Conservation (phyloP, 2,113 vertebrate species). For the Poeciliopsis retropinna region DNA sequence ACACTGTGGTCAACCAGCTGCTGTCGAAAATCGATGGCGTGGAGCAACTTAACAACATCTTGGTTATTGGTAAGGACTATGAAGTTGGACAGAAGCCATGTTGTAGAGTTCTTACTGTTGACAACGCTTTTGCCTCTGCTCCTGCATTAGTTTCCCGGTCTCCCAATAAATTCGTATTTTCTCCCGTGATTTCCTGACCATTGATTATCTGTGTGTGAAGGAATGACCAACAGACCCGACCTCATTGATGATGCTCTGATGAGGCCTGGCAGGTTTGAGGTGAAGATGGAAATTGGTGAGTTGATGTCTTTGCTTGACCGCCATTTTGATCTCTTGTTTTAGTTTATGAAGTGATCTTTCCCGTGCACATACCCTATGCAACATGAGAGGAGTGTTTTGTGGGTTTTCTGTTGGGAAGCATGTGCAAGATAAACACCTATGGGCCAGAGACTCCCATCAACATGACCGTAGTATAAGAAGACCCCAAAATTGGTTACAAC, state of each 20-base stretch:
- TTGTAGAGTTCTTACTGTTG: too few relatives aligned
- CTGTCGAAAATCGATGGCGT: slow-evolving; percentile 98
- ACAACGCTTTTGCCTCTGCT: too few relatives aligned
- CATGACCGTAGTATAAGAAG: too few relatives aligned
- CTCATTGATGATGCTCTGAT: slow-evolving; percentile 97
- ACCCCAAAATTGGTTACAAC: not conserved
- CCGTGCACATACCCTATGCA: not conserved
- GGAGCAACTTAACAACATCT: slow-evolving; percentile 98
- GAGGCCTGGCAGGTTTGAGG: slow-evolving; percentile 96
- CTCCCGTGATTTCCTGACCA: too few relatives aligned
- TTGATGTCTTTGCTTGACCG: not conserved
- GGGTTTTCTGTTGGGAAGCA: not conserved
- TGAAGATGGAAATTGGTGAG: slow-evolving; percentile 98
- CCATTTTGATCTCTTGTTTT: too few relatives aligned
- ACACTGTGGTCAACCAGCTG: slow-evolving; percentile 97
- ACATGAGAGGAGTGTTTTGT: not conserved
- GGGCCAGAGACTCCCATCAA: too few relatives aligned
- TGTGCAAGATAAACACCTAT: not conserved
- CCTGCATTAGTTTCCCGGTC: too few relatives aligned
- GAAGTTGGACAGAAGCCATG: not conserved
- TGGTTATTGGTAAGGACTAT: slow-evolving; percentile 89
- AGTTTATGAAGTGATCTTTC: not conserved
- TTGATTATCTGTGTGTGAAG: slow-evolving; percentile 65
- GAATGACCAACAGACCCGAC: slow-evolving; percentile 99
- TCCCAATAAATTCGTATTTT: too few relatives aligned